These are phyloP conservation scores for Zaprionus obscuricornis DNA, from an alignment of 2,888 invertebrate genomes.

Conservation along the genomic window DNA sequence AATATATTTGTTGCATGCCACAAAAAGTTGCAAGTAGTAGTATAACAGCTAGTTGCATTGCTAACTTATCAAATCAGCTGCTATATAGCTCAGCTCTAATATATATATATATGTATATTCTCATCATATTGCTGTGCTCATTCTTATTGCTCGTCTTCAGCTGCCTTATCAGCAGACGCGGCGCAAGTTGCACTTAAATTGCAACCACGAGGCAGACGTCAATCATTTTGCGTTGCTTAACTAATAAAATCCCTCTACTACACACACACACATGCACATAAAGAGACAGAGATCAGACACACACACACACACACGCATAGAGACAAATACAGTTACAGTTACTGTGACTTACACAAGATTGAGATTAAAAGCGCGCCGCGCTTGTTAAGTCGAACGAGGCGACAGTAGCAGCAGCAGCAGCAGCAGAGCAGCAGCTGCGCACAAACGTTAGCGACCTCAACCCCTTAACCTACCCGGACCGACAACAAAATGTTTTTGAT, in stretches of 20 bases:
- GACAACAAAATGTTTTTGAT: slow-evolving; percentile 48
- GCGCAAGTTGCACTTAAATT: slow-evolving; percentile 74
- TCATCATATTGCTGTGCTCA: too few relatives aligned
- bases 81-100: too few relatives aligned
- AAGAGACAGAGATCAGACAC: too few relatives aligned
- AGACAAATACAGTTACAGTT: too few relatives aligned
- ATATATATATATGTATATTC: too few relatives aligned
- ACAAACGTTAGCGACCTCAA: slow-evolving; percentile 44
- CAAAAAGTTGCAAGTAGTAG: too few relatives aligned
- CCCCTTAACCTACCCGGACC: slow-evolving; percentile 47
- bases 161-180: slow-evolving; percentile 49
- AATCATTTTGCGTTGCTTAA: slow-evolving; percentile 72
- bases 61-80: too few relatives aligned
- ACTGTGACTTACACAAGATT: slow-evolving; percentile 19
- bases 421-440: slow-evolving; percentile 33
- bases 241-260: slow-evolving; percentile 44
- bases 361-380: slow-evolving; percentile 73
- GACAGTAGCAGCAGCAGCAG: not conserved
- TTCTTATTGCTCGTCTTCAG: too few relatives aligned
- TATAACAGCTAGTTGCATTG: too few relatives aligned
- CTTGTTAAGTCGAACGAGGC: slow-evolving; percentile 52
- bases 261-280: slow-evolving; percentile 2
- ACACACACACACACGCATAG: slow-evolving; percentile 6
- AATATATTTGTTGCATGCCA: too few relatives aligned
- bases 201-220: slow-evolving; percentile 77